Conservation (phyloP, 2,888 invertebrate genomes). For the Diplolepis rosae region DNA sequence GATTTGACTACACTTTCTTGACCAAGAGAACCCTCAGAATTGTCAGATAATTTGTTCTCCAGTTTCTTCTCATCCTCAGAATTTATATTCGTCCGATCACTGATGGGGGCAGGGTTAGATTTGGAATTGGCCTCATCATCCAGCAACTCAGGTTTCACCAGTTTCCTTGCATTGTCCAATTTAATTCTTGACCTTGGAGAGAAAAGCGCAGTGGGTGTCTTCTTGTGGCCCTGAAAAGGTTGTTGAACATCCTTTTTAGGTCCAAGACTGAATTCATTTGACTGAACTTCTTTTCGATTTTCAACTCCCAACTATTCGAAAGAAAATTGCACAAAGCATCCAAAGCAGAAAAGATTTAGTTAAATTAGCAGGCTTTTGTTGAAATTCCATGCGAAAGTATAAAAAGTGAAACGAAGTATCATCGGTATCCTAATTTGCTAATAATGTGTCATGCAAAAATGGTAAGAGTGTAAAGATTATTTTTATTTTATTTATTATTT, state of each 20-base stretch:
- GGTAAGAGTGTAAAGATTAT: not conserved
- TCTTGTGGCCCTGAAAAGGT: constrained; percentile 67
- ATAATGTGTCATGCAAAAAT: not conserved
- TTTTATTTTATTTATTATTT: constrained; percentile 4
- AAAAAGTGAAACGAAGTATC: not conserved
- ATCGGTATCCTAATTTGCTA: not conserved
- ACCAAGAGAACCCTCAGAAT: constrained; percentile 25
- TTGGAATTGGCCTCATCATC: constrained; percentile 50
- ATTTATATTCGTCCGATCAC: constrained; percentile 36
- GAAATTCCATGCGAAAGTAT: constrained; percentile 1
- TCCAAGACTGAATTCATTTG: constrained; percentile 5
- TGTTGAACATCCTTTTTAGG: constrained; percentile 40
- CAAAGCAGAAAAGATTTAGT: constrained; percentile 47
- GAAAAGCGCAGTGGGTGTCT: constrained; percentile 60
- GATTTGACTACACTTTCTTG: constrained; percentile 12
- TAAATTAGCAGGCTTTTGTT: constrained; percentile 38
- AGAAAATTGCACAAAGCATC: constrained; percentile 35
- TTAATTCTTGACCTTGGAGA: constrained; percentile 66
- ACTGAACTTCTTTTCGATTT: constrained; percentile 11
- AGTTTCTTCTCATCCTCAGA: constrained; percentile 48
- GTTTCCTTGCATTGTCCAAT: constrained; percentile 65
- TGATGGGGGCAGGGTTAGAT: constrained; percentile 47
- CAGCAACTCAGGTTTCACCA: constrained; percentile 62
- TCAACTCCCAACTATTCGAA: constrained; percentile 3
- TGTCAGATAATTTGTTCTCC: constrained; percentile 41